These are phyloP conservation scores for Ptychadena robeensis DNA, from an alignment of 2,797 vertebrate genomes.

Conservation along the genomic window DNA sequence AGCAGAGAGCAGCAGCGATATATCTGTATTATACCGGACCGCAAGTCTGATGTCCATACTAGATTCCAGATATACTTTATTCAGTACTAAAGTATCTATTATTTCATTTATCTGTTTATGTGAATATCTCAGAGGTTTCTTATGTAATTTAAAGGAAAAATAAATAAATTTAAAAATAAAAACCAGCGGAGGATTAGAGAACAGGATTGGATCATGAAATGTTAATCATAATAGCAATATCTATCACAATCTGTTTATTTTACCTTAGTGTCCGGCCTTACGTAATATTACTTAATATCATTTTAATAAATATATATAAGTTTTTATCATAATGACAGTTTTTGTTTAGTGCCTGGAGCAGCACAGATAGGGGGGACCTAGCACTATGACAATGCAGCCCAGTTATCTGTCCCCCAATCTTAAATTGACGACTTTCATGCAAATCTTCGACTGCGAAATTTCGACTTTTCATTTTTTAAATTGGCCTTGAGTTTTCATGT, in stretches of 20 bases:
- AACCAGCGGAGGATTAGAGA: not conserved
- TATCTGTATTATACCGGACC: conserved; percentile 47
- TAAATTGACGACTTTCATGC: no score
- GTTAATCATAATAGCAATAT: not conserved
- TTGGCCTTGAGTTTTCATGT: no score
- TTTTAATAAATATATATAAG: no score
- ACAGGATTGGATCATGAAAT: not conserved
- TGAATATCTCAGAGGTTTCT: not conserved
- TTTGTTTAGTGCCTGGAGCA: no score
- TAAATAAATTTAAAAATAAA: not conserved
- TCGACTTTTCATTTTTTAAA: no score
- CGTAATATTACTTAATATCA: no score
- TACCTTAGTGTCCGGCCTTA: no score
- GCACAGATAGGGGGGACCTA: no score
- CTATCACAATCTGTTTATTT: not conserved
- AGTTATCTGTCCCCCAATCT: no score
- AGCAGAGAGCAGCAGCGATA: conserved; percentile 81
- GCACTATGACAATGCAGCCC: no score
- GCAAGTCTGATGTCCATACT: not conserved
- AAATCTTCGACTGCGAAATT: no score
- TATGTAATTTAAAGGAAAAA: not conserved
- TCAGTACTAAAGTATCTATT: not conserved
- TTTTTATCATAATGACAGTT: no score
- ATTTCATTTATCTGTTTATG: not conserved
- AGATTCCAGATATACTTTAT: not conserved